Base-by-base conservation (phyloP, 2,888 invertebrate species). In the Colostygia pectinataria region DNA sequence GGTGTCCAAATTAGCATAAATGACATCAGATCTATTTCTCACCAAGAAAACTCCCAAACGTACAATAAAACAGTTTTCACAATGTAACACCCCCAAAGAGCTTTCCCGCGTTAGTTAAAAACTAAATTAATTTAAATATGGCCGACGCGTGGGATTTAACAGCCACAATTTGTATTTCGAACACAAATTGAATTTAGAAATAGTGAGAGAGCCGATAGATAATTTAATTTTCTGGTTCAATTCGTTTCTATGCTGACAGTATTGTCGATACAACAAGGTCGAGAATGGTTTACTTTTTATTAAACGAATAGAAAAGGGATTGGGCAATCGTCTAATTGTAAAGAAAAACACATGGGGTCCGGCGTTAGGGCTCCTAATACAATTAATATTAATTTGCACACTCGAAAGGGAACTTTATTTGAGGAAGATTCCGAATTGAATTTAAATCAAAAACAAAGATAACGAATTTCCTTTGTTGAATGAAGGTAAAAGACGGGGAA, bases 341-440 rank as follows among this genome's bases (percentile, higher is more conserved):
- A 83, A 87, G 85, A 87, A 87, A 85, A 88, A 88, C 84, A 87
- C 83, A 87, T 84, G 83, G 88, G 87, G 83, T 73, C 66, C 69
- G 54, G 64, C 65, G 71, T 74, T 69, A 72, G 77, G 77, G 80
- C 74, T 76, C 71, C 77, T 87, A 85, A 88, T 71, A 76, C 79
- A 87, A 87, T 89, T 87, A 87, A 88, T 88, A 87, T 85, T 84
- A 88, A 88, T 89, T 87, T 85, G 77, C 67, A 57, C 58, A 54
- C 52, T 57, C 52, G 25, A 58, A 68, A 68, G 58, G 60, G 57
- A 57, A 63, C 60, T 63, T 62, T 52, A 56, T 52, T 41, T 38
- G 33, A 50, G 38, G 46, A 55, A 45, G 36, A 43, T 14, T 49
- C 38, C 15, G 38, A 49, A 57, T 59, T 51, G 46, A 59, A 59